Base-by-base conservation (phyloP, 2,113 vertebrate species). In the Emydura subglobosa region DNA sequence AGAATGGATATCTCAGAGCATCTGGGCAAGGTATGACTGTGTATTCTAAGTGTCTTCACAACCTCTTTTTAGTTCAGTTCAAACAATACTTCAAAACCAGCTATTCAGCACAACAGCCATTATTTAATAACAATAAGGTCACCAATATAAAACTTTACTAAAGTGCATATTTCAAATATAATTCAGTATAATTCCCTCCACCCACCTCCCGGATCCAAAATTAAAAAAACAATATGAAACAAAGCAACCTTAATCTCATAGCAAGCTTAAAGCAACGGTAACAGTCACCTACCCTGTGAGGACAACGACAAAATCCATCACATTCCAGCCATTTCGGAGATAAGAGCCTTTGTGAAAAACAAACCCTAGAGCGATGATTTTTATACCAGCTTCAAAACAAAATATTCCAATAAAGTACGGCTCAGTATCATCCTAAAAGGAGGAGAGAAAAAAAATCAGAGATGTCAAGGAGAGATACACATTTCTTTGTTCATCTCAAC, bases 321-420 rank as follows among this genome's bases (percentile, higher is more conserved):
- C 99, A 1, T 99, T 99, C 99, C 99, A 99, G 94, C 99, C 99
- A 0, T 99, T 99, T 29, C 99, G 98, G 91, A 99, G 99, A 98
- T 99, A 99, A 89, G 99, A 99, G 95, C 98, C 99, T 98, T 99
- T 99, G 96, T 99, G 99, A 92, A 99, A 99, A 55, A 99, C 99
- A 29, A 99, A 99, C 96, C 99, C 99, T 98, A 99, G 97, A 16
- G 99, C 99, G 29, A 99, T 99, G 98, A 99, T 99, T 98, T 99
- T 99, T 98, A 99, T 99, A 91, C 99, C 99, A 6, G 99, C 99
- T 98, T 99, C 99, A 51, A 99, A 99, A 98, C 99, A 99, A 98
- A 99, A 99, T 98, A 99, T 99, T 98, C 99, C 99, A 97, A 99
- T 99, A 98, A 99, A 99, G 97, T 99, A 99, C 50, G 99, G 99